Evolutionary conservation across 2,888 invertebrate genomes (phyloP).

Genomic region (Caenorhabditis doughertyi): DNA sequence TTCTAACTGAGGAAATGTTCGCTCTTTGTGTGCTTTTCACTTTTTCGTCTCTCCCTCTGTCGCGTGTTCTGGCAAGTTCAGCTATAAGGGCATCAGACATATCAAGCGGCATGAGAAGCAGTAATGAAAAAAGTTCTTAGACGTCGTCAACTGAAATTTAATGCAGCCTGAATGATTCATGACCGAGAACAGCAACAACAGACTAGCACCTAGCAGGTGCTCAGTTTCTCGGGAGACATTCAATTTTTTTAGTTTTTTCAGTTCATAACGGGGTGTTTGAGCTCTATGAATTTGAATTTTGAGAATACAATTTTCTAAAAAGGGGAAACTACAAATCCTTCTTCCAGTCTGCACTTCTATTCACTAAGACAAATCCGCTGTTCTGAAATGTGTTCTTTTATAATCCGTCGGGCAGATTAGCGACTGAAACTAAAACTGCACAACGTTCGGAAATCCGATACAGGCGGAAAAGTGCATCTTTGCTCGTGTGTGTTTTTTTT

Average conservation of each 20-base stretch:
- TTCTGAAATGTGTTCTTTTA: slow-evolving; percentile 34
- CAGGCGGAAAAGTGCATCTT: slow-evolving; percentile 45
- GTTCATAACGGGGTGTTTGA: slow-evolving; percentile 9
- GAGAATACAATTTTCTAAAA: not conserved
- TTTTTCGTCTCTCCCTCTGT: slow-evolving; percentile 14
- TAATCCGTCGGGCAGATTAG: slow-evolving; percentile 43
- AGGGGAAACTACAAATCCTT: slow-evolving; percentile 31
- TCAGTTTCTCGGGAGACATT: not conserved
- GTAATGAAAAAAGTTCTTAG: slow-evolving; percentile 34
- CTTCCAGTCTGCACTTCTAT: slow-evolving; percentile 9
- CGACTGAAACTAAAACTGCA: slow-evolving; percentile 36
- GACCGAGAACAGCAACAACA: slow-evolving; percentile 44
- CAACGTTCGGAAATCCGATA: slow-evolving; percentile 56
- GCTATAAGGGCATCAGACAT: slow-evolving; percentile 22
- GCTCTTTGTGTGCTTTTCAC: slow-evolving; percentile 50
- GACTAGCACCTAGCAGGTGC: slow-evolving; percentile 30
- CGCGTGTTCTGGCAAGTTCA: slow-evolving; percentile 4
- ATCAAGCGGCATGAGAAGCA: not conserved
- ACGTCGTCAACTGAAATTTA: slow-evolving; percentile 35
- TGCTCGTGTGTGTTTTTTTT: not conserved
- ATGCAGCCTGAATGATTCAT: slow-evolving; percentile 46
- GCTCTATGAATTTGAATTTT: not conserved
- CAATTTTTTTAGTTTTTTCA: not conserved
- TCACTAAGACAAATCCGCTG: slow-evolving; percentile 8
- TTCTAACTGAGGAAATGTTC: slow-evolving; percentile 42